A percentile compares a stretch with the other conserved stretches of the same genome.
Conservation (phyloP, 1,140 invertebrate species). For the Holcopasites calliopsidis region DNA sequence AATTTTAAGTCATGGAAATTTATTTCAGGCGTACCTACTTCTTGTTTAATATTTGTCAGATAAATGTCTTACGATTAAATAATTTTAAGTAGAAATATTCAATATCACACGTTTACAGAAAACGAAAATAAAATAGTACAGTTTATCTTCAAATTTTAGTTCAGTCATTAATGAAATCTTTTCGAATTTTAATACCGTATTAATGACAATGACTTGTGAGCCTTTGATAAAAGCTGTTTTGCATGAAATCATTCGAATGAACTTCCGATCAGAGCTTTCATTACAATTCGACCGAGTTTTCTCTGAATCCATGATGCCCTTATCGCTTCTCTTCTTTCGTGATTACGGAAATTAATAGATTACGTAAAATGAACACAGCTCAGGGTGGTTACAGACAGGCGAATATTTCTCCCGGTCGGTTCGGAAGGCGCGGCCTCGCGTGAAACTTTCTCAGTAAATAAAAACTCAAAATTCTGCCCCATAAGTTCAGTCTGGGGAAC, state of each 20-base stretch:
- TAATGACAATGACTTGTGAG: no score
- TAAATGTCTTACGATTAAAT: no score
- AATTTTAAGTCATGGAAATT: no score
- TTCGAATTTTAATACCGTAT: not conserved
- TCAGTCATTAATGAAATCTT: no score
- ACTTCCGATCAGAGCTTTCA: not conserved
- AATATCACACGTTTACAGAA: no score
- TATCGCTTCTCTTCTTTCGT: not conserved
- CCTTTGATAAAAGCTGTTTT: not conserved
- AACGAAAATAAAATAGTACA: no score
- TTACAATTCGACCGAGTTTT: not conserved
- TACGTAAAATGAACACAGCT: not conserved
- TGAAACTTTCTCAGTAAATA: conserved; percentile 69
- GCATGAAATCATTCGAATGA: not conserved
- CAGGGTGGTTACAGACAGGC: conserved; percentile 38
- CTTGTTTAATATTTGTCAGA: no score
- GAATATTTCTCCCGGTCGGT: conserved; percentile 50
- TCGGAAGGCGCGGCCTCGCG: conserved; percentile 53
- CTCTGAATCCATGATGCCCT: not conserved
- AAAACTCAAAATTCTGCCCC: conserved; percentile 64
- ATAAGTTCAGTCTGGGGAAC: conserved; percentile 54
- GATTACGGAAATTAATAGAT: conserved; percentile 19
- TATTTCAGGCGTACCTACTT: no score
- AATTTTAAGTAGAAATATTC: no score
- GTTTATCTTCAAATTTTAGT: no score